Evolutionary conservation across 2,888 invertebrate genomes (phyloP), one percentile per base, ranked within the genome.

Genomic region (Amiota communis): DNA sequence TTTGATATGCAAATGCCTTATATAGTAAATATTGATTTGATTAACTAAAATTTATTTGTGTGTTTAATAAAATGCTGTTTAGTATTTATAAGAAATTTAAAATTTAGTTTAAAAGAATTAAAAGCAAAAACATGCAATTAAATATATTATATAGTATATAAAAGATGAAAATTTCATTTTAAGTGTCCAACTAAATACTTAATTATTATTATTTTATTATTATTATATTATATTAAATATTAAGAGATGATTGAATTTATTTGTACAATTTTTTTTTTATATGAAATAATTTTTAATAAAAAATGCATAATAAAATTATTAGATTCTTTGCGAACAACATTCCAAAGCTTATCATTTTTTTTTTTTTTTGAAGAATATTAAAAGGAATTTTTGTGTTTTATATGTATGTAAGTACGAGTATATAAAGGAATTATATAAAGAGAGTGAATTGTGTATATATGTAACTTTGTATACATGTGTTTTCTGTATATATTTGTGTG

Each of bases 401-500:
- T 70, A 48, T 65, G 36, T 70, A 51, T 71, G 51, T 73, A 23
- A 49, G 69, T 71, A 53, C n/a, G n/a, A n/a, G n/a, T 71, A 49
- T 61, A 49, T 51, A 70, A 46, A 23, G 23, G 1, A 23, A 3
- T 70, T 75, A 72, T 75, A 72, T 72, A 75, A 36, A 76, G 68
- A 56, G 70, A 68, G 68, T 72, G 51, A 71, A 69, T n/a, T 71
- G 77, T 73, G 75, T 75, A 76, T 73, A 70, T 67, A 70, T 74
- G 71, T 68, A 36, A 36, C 36, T 36, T 36, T 36, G 36, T 36
- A 36, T 36, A 36, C 6, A 36, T 36, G 36, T 36, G 36, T 36
- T 36, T 36, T 36, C 23, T 36, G 23, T 23, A 36, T 4, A 36
- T 6, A 2, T 36, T 36, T 36, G 36, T 36, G 36, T 36, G 36